phyloP scores from a whole-genome alignment of 2,888 invertebrate genomes.

The Malthinus flaveolus region DNA sequence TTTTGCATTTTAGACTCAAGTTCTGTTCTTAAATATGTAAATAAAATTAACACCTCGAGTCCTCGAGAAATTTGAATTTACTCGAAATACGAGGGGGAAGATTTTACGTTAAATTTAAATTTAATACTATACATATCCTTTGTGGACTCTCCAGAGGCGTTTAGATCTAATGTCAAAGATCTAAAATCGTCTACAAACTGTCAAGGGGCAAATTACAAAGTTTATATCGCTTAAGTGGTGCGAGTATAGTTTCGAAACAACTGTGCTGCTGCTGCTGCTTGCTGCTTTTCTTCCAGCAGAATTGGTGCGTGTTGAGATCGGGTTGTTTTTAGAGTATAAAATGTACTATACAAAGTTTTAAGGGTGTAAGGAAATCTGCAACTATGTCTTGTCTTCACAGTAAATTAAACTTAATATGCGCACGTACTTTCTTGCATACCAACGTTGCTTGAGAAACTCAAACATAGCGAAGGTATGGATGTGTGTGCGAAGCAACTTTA shows the following conservation, averaged over 20 bases:
- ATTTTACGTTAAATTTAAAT: not conserved
- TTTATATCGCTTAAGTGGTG: constrained; percentile 33
- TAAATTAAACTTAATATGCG: constrained; percentile 17
- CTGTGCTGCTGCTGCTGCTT: constrained; percentile 4
- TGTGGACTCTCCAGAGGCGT: constrained; percentile 8
- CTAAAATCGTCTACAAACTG: constrained; percentile 36
- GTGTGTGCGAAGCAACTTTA: constrained; percentile 9
- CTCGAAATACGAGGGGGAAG: not conserved
- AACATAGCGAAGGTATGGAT: constrained; percentile 13
- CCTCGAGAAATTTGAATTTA: not conserved
- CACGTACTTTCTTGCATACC: constrained; percentile 11
- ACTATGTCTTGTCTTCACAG: constrained; percentile 6
- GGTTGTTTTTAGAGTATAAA: constrained; percentile 9
- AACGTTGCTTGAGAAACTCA: constrained; percentile 13
- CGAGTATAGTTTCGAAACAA: constrained; percentile 22
- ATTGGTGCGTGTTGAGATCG: constrained; percentile 6
- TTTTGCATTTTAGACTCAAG: too few relatives aligned
- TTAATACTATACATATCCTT: too few relatives aligned
- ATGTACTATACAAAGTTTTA: constrained; percentile 10
- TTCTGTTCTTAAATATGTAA: too few relatives aligned
- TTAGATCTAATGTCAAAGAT: constrained; percentile 24
- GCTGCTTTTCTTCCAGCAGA: constrained; percentile 1
- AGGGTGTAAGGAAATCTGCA: constrained; percentile 18
- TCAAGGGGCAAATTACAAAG: constrained; percentile 42
- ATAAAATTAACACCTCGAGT: too few relatives aligned